Conservation (phyloP, 2,113 vertebrate species). For the Poeciliopsis prolifica region DNA sequence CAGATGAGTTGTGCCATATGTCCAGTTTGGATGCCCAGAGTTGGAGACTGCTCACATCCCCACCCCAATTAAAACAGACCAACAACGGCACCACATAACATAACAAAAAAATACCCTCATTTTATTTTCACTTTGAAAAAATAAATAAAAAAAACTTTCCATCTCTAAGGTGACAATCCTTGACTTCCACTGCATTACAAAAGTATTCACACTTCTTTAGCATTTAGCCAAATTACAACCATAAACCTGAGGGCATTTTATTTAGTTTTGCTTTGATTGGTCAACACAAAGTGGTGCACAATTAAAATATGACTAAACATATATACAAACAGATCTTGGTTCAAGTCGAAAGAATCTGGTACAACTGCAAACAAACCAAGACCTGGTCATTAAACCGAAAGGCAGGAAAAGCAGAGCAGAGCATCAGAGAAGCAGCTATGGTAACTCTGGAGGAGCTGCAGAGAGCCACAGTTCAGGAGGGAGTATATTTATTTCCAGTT, state of each 20-base stretch:
- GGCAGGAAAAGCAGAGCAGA: too few species aligned
- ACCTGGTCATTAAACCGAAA: too few species aligned
- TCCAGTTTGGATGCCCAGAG: constrained; percentile 7
- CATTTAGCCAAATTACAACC: neutral
- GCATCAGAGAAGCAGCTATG: too few species aligned
- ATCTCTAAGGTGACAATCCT: neutral
- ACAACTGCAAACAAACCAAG: too few species aligned
- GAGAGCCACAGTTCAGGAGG: too few species aligned
- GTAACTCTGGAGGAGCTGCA: too few species aligned
- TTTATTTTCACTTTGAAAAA: too few species aligned
- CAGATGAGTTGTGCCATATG: constrained; percentile 61
- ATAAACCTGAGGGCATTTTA: neutral
- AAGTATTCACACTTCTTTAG: neutral
- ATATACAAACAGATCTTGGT: too few species aligned
- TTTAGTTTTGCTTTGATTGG: neutral
- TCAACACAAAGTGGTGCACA: neutral
- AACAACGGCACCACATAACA: constrained; percentile 35
- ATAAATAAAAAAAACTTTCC: too few species aligned
- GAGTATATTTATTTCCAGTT: neutral
- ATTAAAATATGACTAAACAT: neutral
- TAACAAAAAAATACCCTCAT: too few species aligned
- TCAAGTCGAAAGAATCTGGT: too few species aligned
- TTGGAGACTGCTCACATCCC: neutral
- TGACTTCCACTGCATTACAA: neutral
- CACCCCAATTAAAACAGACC: constrained; percentile 33